Base-by-base conservation (phyloP, 2,113 vertebrate genomes). In the Casuarius casuarius region DNA sequence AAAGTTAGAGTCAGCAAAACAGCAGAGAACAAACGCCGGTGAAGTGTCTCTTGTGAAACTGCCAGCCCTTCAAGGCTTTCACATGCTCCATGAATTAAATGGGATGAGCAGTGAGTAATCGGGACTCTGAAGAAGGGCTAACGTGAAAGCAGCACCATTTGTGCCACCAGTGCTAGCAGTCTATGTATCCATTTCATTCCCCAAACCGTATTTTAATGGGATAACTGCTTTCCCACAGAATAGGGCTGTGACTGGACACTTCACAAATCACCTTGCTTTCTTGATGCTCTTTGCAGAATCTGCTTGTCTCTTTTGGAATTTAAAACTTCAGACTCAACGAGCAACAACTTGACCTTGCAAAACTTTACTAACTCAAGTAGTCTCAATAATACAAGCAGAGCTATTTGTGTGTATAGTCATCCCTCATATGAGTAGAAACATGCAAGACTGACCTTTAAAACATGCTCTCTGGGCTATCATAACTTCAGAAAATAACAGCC, bases 1-100 rank as follows among this genome's bases (percentile, higher is more conserved):
- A 84, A 90, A 90, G 62, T 77, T 75, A 91, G 71, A 73, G 38
- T 88, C 93, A 92, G 92, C 48, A 65, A 67, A 81, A 48, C 33
- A 70, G 26, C n/a, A 77, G 90, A 67, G 84, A 85, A 76, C 62
- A 87, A 94, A 94, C 11, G 10, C 33, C 56, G 58, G 23, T 80
- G 61, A 79, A 85, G 29, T 9, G 26, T 80, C 71, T 94, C 75
- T 19, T 87, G 58, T n/a, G 94, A 95, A 84, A 67, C 89, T 80
- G 84, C 33, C 56, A 91, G 40, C 21, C 46, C 83, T 87, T 56
- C 61, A 31, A 49, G 63, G 56, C 62, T 82, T 59, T 81, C 68
- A 16, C 56, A 29, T 87, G 61, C 44, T 44, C 44, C 44, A 9
- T 73, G 80, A 56, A 86, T 54, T 74, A 94, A 91, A 48, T 38